These are phyloP conservation scores for Phalanger gymnotis DNA, from an alignment of 2,797 vertebrate genomes.

Conservation along the genomic window DNA sequence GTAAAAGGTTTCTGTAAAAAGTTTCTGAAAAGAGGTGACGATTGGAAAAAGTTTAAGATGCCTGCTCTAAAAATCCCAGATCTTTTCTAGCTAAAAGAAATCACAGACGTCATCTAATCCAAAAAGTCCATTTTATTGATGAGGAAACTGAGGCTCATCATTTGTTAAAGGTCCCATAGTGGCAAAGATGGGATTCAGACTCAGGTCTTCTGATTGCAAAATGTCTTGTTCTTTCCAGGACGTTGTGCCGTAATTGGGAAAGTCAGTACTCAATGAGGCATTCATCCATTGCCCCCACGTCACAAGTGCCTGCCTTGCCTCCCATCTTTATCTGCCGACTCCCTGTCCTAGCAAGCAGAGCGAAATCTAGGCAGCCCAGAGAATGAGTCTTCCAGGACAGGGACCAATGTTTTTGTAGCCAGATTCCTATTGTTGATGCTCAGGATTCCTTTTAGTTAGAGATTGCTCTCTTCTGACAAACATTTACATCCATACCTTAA, in stretches of 20 bases:
- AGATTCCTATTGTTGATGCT: slow-evolving; percentile 18
- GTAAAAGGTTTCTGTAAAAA: too few species aligned
- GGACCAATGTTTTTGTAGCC: background rate
- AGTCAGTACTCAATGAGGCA: background rate
- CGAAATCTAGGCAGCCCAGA: slow-evolving; percentile 6
- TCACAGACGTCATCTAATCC: background rate
- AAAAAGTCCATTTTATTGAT: background rate
- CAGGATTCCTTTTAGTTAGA: background rate
- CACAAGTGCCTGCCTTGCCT: slow-evolving; percentile 12
- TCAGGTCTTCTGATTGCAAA: background rate
- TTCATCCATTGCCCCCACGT: background rate
- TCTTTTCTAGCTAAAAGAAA: background rate
- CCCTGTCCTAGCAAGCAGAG: slow-evolving; percentile 13
- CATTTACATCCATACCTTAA: background rate
- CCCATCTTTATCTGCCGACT: background rate
- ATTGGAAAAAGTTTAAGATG: too few species aligned
- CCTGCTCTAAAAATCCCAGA: background rate
- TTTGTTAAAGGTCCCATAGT: background rate
- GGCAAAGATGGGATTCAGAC: background rate
- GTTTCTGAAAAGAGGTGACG: too few species aligned
- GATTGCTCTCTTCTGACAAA: slow-evolving; percentile 9
- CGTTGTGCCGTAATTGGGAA: background rate
- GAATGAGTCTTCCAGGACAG: background rate
- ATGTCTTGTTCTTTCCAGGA: background rate
- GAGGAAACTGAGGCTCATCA: background rate